Evolutionary conservation across 2,888 invertebrate species (phyloP).

Genomic region (Apodemia duryi): DNA sequence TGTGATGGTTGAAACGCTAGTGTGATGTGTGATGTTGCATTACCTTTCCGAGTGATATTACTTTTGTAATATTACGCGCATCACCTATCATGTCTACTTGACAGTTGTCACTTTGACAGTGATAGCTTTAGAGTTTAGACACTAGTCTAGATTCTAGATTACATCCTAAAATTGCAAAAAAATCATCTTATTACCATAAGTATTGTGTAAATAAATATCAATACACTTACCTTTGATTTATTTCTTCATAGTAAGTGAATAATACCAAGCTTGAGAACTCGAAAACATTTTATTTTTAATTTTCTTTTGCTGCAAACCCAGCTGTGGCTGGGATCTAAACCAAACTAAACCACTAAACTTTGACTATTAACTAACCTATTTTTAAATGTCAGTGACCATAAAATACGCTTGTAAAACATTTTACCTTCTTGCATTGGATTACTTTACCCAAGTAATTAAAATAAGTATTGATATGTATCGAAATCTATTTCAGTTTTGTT

Average conservation of each 20-base stretch:
- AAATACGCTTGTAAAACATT: neutral
- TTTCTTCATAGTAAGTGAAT: neutral
- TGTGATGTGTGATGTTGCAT: too few relatives aligned
- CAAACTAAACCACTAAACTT: conserved; percentile 1
- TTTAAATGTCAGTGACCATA: conserved; percentile 8
- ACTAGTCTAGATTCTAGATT: too few relatives aligned
- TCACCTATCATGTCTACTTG: too few relatives aligned
- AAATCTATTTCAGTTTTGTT: conserved; percentile 38
- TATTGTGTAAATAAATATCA: too few relatives aligned
- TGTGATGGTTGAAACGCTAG: too few relatives aligned
- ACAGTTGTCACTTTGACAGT: too few relatives aligned
- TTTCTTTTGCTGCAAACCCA: neutral
- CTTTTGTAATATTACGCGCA: too few relatives aligned
- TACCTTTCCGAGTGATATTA: too few relatives aligned
- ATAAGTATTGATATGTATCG: neutral
- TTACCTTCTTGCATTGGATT: neutral
- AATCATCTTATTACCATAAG: too few relatives aligned
- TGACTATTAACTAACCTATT: neutral
- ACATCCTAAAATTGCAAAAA: too few relatives aligned
- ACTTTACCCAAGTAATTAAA: neutral
- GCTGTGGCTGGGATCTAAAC: neutral
- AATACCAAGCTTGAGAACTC: neutral
- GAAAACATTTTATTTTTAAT: neutral
- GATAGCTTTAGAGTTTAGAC: accelerated
- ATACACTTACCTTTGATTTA: neutral